phyloP scores from a whole-genome alignment of 2,113 vertebrate genomes.

The Ciconia stormi region DNA sequence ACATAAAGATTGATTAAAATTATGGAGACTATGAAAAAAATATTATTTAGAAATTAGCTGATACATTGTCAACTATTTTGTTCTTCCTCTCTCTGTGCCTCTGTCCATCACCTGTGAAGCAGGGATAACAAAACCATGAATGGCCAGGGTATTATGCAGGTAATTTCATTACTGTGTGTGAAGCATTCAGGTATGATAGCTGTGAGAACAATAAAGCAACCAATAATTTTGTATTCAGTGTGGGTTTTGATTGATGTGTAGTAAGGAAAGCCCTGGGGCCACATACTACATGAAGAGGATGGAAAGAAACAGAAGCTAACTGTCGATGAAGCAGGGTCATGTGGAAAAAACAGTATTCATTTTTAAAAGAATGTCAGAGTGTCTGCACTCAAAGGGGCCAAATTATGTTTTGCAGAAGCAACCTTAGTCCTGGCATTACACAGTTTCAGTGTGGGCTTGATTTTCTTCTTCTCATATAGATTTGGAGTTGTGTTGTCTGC shows the following conservation, averaged over 20 bases:
- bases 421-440: neutral
- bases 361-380: neutral
- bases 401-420: neutral
- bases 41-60: neutral
- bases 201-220: neutral
- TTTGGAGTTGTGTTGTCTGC: neutral
- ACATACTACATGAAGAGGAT: neutral
- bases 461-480: neutral
- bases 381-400: neutral
- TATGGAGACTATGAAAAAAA: neutral
- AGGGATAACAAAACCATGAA: neutral
- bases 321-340: neutral
- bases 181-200: constrained; percentile 1
- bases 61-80: neutral
- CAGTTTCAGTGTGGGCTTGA: neutral
- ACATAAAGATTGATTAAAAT: neutral
- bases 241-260: neutral
- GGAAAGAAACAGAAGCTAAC: neutral
- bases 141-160: neutral
- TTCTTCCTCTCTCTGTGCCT: neutral
- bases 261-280: neutral
- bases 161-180: neutral
- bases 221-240: neutral
- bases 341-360: neutral
- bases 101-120: neutral